A percentile compares a stretch with the other conserved stretches of the same genome.
Conservation (phyloP, 2,888 invertebrate species). For the Omphaloscelis lunosa region DNA sequence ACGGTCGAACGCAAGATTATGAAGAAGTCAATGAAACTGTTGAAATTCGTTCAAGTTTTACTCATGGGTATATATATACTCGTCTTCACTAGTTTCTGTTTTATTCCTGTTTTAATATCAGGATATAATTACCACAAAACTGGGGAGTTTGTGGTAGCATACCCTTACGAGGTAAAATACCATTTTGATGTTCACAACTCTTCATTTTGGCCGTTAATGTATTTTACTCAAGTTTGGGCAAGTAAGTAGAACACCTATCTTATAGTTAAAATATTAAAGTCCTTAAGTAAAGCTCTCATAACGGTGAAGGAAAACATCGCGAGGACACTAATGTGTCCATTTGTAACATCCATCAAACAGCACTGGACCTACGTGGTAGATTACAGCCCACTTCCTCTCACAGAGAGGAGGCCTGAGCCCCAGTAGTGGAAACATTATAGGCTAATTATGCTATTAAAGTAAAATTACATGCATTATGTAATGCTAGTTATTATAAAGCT, state of each 20-base stretch:
- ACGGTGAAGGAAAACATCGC: not conserved
- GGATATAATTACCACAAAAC: constrained; percentile 69
- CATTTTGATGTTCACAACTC: constrained; percentile 75
- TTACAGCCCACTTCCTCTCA: not conserved
- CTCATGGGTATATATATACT: constrained; percentile 63
- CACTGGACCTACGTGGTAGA: not conserved
- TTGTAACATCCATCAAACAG: not conserved
- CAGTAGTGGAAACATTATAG: too few relatives aligned
- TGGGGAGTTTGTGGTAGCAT: constrained; percentile 69
- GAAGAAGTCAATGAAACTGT: constrained; percentile 67
- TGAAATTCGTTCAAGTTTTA: constrained; percentile 69
- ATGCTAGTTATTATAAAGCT: not conserved
- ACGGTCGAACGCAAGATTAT: constrained; percentile 61
- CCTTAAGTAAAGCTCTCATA: not conserved
- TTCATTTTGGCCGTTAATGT: constrained; percentile 74
- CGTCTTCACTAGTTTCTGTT: constrained; percentile 73
- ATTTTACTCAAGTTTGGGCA: constrained; percentile 78
- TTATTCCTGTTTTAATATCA: constrained; percentile 74
- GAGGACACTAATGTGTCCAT: not conserved
- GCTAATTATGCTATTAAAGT: not conserved
- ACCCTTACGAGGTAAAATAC: constrained; percentile 79
- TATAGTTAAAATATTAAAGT: not conserved
- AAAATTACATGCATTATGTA: not conserved
- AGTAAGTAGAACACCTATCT: constrained; percentile 72
- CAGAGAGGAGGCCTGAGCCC: not conserved